A percentile compares a stretch with the other conserved stretches of the same genome.
Evolutionary conservation across 1,140 invertebrate species (phyloP).

Genomic region (Panulirus ornatus): DNA sequence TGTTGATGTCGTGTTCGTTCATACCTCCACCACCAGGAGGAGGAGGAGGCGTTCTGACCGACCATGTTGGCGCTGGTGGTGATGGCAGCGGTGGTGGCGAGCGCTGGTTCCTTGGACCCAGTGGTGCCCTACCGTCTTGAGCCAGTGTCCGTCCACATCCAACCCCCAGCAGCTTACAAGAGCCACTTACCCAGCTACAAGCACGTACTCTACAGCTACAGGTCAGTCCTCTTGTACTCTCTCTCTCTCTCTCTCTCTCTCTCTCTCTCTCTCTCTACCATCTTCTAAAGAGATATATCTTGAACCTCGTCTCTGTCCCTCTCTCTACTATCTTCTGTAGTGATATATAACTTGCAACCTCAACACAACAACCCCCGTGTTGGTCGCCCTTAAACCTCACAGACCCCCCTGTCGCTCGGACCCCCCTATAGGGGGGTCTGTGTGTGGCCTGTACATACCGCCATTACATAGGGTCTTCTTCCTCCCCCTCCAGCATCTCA

Average conservation of each 20-base stretch:
- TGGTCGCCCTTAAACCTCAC: no score
- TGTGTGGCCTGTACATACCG: background rate
- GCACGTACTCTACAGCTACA: conserved; percentile 25
- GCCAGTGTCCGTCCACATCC: background rate
- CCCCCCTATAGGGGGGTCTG: background rate
- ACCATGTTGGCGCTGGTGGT: conserved; percentile 31
- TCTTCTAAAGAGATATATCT: no score
- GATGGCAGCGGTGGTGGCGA: background rate
- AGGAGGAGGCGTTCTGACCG: conserved; percentile 21
- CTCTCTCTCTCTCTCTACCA: background rate
- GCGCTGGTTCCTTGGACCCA: background rate
- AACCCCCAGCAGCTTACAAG: background rate
- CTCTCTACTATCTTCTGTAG: background rate
- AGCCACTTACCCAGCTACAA: background rate
- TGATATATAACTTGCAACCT: background rate
- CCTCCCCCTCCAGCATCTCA: background rate
- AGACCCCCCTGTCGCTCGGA: no score
- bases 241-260: background rate
- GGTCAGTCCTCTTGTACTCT: background rate
- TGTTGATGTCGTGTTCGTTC: background rate
- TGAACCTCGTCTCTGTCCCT: no score
- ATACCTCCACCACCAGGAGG: background rate
- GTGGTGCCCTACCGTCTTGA: background rate
- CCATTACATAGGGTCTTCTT: background rate
- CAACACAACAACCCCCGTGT: background rate